phyloP scores from a whole-genome alignment of 2,113 vertebrate species.

The Beaufortia kweichowensis region DNA sequence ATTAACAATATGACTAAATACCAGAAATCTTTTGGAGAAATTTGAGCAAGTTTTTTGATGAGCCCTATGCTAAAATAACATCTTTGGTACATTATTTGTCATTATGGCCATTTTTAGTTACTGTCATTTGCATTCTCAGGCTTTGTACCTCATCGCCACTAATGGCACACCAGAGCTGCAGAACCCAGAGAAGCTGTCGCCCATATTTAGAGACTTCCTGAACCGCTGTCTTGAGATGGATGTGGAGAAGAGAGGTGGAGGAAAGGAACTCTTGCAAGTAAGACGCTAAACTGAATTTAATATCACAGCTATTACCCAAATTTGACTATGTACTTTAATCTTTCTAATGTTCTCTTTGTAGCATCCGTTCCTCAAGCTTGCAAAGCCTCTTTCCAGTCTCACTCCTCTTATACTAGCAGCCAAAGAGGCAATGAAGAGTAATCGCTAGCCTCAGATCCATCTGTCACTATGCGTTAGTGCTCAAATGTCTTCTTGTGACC shows the following conservation, averaged over 20 bases:
- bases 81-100: too few species aligned
- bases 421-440: conserved; percentile 77
- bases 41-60: too few species aligned
- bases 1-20: too few species aligned
- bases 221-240: conserved; percentile 78
- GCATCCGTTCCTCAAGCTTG: conserved; percentile 76
- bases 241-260: conserved; percentile 75
- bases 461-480: background rate
- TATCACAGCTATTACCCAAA: background rate
- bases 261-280: conserved; percentile 75
- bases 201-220: conserved; percentile 73
- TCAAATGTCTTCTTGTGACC: background rate
- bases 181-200: conserved; percentile 76
- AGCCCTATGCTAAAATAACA: too few species aligned
- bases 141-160: conserved; percentile 77
- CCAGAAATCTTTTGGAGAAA: too few species aligned
- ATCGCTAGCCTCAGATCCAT: conserved; percentile 56
- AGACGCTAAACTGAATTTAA: background rate
- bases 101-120: background rate
- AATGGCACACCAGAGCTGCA: conserved; percentile 79
- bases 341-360: conserved; percentile 40
- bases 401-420: conserved; percentile 76
- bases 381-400: conserved; percentile 77
- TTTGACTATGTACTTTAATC: background rate
- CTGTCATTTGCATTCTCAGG: conserved; percentile 56